A percentile compares a stretch with the other conserved stretches of the same genome.
phyloP scores from a whole-genome alignment of 1,140 invertebrate genomes.

The Tribolium castaneum region DNA sequence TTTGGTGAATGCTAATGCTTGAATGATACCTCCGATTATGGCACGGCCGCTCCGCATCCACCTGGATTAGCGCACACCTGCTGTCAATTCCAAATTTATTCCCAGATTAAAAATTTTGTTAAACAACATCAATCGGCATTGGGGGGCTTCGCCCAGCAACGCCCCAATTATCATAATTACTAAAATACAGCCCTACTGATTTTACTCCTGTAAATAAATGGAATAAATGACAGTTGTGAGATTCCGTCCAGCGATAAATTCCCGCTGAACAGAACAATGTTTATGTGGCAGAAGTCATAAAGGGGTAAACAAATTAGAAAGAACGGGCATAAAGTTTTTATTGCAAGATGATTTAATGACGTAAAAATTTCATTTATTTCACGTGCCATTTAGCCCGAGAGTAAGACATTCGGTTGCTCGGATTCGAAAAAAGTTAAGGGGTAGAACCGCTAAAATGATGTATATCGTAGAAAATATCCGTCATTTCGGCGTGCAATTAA shows the following conservation, averaged over 20 bases:
- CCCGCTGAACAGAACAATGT: not conserved
- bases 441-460: not conserved
- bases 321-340: constrained; percentile 15
- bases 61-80: not conserved
- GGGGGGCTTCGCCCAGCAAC: not conserved
- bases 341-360: not conserved
- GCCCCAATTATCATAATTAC: not conserved
- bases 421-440: not conserved
- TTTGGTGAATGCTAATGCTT: constrained; percentile 18
- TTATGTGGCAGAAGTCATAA: constrained; percentile 7
- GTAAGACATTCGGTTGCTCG: too few relatives aligned
- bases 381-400: not conserved
- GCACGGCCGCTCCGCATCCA: not conserved
- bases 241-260: not conserved
- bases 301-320: constrained; percentile 10
- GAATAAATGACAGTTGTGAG: not conserved
- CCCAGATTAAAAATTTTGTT: constrained; percentile 12
- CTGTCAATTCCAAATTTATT: constrained; percentile 6
- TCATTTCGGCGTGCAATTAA: constrained; percentile 6
- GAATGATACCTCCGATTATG: constrained; percentile 25
- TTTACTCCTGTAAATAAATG: not conserved
- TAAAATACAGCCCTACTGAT: not conserved
- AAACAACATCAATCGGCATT: not conserved
- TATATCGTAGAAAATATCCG: constrained; percentile 14
- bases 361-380: not conserved